Evolutionary conservation across 2,797 vertebrate genomes (phyloP), one percentile per base, ranked within the genome.

Genomic region (Enteromius radiatus): DNA sequence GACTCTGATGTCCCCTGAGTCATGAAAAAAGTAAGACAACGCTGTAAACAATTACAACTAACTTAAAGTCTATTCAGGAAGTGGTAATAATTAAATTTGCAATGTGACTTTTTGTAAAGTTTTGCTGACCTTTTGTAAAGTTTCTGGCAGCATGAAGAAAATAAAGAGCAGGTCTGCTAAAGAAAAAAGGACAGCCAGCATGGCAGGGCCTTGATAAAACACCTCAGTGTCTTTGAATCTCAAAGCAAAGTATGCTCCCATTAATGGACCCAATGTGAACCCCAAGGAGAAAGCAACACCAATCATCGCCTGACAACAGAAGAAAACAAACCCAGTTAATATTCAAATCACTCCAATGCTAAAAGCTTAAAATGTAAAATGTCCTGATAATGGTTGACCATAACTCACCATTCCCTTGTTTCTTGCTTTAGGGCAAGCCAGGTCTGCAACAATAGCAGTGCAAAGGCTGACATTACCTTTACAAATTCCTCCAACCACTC

Each of bases 381-480:
- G 36, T 2, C 5, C 23, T 31, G 36, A 28, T 15, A 31, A 52
- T 26, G 41, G 5, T 71, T 71, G 33, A n/a, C 23, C 9, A 9
- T 45, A 63, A 49, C 96, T 91, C 91, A 99, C 98, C 98, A 99
- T 99, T 91, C 98, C 98, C 86, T 94, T 93, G 91, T 96, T 97
- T 49, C 96, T 95, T 80, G 96, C 95, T 69, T 95, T 95, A 0
- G 96, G 94, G 26, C 94, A 96, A 3, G 93, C 92, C 86, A 99
- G 83, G 89, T 99, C 98, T 0, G 98, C 98, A 11, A 99, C 91
- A 3, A 98, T 86, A 80, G 98, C 97, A 0, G 97, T 97, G 93
- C 94, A 98, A 80, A 99, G 96, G 91, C 97, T 98, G 86, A 99
- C 96, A 14, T 99, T 99, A 67, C 97, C 97, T 90, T 98, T 99